These are phyloP conservation scores for Meloidogyne floridensis DNA, from an alignment of 1,140 invertebrate species.

Conservation along the genomic window DNA sequence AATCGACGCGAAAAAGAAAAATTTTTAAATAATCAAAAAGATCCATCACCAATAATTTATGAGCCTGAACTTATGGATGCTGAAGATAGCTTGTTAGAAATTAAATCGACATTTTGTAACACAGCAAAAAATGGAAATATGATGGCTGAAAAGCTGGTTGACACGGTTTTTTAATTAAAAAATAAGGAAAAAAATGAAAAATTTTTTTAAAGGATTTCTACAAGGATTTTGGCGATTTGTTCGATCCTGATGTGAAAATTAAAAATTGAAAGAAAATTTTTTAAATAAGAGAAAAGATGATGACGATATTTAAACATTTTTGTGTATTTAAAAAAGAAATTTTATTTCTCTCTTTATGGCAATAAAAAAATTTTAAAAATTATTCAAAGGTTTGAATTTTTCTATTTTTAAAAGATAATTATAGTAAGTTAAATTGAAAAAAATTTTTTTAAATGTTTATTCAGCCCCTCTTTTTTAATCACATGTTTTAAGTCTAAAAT, in stretches of 20 bases:
- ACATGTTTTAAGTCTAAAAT: neutral
- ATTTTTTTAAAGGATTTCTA: conserved; percentile 22
- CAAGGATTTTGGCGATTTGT: conserved; percentile 31
- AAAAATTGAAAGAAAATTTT: conserved; percentile 5
- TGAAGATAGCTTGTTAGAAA: conserved; percentile 25
- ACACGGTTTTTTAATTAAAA: conserved; percentile 6
- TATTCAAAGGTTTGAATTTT: neutral
- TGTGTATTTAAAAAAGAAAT: neutral
- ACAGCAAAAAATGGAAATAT: conserved; percentile 15
- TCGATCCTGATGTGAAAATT: conserved; percentile 18
- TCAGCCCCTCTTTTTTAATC: neutral
- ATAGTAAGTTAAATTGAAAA: neutral
- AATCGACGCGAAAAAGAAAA: conserved; percentile 12
- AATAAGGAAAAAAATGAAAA: neutral
- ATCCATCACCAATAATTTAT: neutral
- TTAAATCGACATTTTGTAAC: neutral
- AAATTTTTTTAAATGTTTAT: neutral
- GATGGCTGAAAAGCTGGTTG: conserved; percentile 16
- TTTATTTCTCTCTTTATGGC: conserved; percentile 1
- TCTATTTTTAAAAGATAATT: no score
- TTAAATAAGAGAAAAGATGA: neutral
- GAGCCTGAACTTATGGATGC: conserved; percentile 32
- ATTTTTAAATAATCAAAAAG: neutral
- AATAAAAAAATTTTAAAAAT: neutral
- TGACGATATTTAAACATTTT: neutral